These are phyloP conservation scores for Hermatobates lingyangjiaoensis DNA, from an alignment of 1,140 invertebrate genomes.

Conservation along the genomic window DNA sequence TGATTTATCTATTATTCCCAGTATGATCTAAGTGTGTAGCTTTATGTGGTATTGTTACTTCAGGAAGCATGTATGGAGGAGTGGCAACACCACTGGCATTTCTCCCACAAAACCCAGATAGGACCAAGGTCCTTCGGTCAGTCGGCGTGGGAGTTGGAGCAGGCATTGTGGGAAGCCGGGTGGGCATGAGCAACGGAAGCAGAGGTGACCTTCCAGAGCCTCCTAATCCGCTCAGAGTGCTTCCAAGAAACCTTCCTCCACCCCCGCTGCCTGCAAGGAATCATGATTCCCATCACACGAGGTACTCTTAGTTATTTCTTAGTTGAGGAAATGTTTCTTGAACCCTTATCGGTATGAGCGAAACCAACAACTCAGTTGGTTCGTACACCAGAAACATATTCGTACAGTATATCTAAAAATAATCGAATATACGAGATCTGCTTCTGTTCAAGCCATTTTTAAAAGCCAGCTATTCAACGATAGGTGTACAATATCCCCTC, in stretches of 20 bases:
- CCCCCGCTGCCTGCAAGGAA: conserved; percentile 15
- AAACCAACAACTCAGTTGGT: too few relatives aligned
- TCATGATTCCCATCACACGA: neutral
- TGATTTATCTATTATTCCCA: too few relatives aligned
- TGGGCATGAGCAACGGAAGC: conserved; percentile 31
- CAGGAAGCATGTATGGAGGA: conserved; percentile 37
- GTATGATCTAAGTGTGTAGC: too few relatives aligned
- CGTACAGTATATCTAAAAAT: too few relatives aligned
- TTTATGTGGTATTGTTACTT: too few relatives aligned
- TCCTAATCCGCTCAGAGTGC: conserved; percentile 6
- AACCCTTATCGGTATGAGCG: too few relatives aligned
- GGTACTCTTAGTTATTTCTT: neutral
- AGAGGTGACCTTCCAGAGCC: conserved; percentile 46
- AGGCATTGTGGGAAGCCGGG: conserved; percentile 25
- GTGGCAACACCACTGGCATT: conserved; percentile 46
- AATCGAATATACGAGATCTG: too few relatives aligned
- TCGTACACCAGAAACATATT: too few relatives aligned
- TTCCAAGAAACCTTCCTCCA: conserved; percentile 7
- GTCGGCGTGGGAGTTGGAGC: conserved; percentile 22
- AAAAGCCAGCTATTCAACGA: too few relatives aligned
- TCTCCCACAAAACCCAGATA: conserved; percentile 32
- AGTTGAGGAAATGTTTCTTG: neutral
- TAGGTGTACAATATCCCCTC: too few relatives aligned
- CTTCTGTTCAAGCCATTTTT: too few relatives aligned
- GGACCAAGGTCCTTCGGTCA: conserved; percentile 19